Conservation (phyloP, 2,113 vertebrate genomes). For the Sinosuthora webbiana region DNA sequence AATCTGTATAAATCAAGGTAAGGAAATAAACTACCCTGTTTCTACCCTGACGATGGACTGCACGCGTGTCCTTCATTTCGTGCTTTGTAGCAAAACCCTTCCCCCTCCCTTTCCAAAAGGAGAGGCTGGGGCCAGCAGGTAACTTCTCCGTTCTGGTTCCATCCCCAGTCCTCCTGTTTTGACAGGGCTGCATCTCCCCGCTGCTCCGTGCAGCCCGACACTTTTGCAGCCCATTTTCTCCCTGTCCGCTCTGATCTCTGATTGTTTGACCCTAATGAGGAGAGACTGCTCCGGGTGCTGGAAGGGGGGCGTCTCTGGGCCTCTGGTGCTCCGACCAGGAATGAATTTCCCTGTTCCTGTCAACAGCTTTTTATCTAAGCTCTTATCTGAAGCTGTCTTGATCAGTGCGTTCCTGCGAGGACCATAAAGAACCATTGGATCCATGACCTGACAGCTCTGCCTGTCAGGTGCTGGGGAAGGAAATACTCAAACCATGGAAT, state of each 20-base stretch:
- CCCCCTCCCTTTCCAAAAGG: fast-evolving
- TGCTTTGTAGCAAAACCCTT: too few relatives aligned
- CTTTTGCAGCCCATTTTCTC: background rate
- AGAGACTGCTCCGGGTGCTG: background rate
- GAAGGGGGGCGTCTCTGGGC: background rate
- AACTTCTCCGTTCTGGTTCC: background rate
- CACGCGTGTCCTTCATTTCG: too few relatives aligned
- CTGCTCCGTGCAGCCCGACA: background rate
- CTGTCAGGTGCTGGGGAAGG: background rate
- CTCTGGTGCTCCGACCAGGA: fast-evolving
- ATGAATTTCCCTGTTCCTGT: background rate
- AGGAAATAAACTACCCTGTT: too few relatives aligned
- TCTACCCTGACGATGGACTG: too few relatives aligned
- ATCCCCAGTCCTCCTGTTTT: background rate
- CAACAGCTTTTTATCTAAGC: background rate
- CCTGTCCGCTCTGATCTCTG: background rate
- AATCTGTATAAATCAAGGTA: too few relatives aligned
- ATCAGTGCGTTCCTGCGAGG: background rate
- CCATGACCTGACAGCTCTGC: background rate
- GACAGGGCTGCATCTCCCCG: background rate
- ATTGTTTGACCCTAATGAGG: background rate
- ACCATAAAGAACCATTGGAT: background rate
- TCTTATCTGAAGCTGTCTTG: background rate
- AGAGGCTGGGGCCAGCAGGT: background rate
- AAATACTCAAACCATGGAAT: fast-evolving